Conservation (phyloP, 2,113 vertebrate species). For the Trematocara variabile region DNA sequence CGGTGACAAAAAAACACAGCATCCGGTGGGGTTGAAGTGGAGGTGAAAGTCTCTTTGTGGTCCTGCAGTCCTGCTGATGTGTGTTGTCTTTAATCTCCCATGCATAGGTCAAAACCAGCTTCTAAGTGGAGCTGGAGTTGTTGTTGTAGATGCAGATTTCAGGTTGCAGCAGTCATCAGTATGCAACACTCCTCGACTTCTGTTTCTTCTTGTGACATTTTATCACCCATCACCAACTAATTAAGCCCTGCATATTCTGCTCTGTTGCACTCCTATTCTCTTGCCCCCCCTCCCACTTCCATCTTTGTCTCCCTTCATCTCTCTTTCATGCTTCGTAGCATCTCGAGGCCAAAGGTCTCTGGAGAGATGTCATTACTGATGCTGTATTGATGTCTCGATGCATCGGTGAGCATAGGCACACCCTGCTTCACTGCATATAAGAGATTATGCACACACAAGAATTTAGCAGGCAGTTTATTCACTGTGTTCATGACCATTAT, state of each 20-base stretch:
- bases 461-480: background rate
- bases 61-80: background rate
- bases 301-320: conserved; percentile 40
- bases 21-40: background rate
- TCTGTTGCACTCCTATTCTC: background rate
- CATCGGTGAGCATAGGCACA: conserved; percentile 12
- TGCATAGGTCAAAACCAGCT: background rate
- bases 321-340: conserved; percentile 38
- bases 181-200: conserved; percentile 6
- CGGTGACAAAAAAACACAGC: background rate
- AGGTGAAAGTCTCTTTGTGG: background rate
- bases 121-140: background rate
- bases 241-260: conserved; percentile 23
- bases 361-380: conserved; percentile 53
- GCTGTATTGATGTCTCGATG: conserved; percentile 46
- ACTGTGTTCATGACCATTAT: background rate
- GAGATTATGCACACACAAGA: background rate
- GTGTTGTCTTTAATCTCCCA: background rate
- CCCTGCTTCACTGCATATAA: background rate
- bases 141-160: background rate
- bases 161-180: background rate
- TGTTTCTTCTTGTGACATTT: conserved; percentile 35
- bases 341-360: conserved; percentile 40
- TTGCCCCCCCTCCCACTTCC: background rate
- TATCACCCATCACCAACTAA: conserved; percentile 34